Conservation (phyloP, 2,797 vertebrate genomes). For the Xenopus petersii region DNA sequence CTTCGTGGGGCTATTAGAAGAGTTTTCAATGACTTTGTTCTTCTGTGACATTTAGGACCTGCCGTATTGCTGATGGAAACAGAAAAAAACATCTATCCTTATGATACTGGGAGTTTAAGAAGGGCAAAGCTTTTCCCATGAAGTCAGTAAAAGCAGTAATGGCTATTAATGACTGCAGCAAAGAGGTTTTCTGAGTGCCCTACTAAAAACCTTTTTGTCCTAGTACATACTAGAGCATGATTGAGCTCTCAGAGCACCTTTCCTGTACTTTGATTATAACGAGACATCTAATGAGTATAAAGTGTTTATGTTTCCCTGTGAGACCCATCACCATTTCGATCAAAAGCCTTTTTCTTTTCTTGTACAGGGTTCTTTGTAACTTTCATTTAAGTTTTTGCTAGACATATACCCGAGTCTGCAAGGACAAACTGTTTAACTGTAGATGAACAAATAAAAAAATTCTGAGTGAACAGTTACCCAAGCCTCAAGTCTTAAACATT, state of each 20-base stretch:
- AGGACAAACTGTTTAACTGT: slow-evolving; percentile 45
- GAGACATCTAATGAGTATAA: slow-evolving; percentile 71
- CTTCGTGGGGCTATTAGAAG: slow-evolving; percentile 19
- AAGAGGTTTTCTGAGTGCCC: slow-evolving; percentile 66
- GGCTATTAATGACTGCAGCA: slow-evolving; percentile 64
- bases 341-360: slow-evolving; percentile 64
- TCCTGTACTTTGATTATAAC: slow-evolving; percentile 71
- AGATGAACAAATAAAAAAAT: slow-evolving; percentile 11
- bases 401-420: slow-evolving; percentile 32
- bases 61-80: slow-evolving; percentile 46
- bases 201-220: slow-evolving; percentile 70
- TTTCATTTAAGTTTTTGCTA: slow-evolving; percentile 54
- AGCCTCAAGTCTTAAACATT: too few species aligned
- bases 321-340: slow-evolving; percentile 67
- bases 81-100: slow-evolving; percentile 52
- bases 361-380: slow-evolving; percentile 55
- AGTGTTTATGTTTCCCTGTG: slow-evolving; percentile 72
- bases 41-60: slow-evolving; percentile 43
- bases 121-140: slow-evolving; percentile 65
- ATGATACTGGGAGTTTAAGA: slow-evolving; percentile 59
- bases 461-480: neutral
- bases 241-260: slow-evolving; percentile 70
- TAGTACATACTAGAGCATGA: slow-evolving; percentile 67
- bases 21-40: slow-evolving; percentile 23
- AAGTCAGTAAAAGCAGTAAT: slow-evolving; percentile 66